These are phyloP conservation scores for Drosophila greeni DNA, from an alignment of 2,888 invertebrate genomes.

Conservation along the genomic window DNA sequence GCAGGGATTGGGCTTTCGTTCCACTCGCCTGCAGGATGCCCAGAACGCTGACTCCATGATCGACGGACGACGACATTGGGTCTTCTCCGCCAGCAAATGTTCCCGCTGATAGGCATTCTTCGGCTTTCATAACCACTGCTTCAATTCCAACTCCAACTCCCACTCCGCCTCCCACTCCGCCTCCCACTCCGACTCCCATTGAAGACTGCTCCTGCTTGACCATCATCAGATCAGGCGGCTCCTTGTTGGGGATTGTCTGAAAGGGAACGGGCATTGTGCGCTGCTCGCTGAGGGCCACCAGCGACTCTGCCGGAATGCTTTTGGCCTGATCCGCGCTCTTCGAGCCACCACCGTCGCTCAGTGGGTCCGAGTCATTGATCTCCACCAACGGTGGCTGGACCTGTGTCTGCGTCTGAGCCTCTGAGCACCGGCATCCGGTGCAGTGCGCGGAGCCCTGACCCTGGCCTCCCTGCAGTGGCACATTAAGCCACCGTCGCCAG, in stretches of 20 bases:
- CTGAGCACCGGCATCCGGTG: slow-evolving; percentile 51
- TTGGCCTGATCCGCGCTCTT: slow-evolving; percentile 4
- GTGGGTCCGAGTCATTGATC: background rate
- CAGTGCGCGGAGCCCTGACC: slow-evolving; percentile 42
- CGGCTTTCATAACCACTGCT: slow-evolving; percentile 3
- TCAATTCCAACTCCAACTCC: background rate
- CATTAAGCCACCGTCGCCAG: slow-evolving; percentile 70
- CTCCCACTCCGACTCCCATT: background rate
- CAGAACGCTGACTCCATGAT: slow-evolving; percentile 52
- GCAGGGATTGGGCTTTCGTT: slow-evolving; percentile 52
- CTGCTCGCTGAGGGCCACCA: slow-evolving; percentile 51
- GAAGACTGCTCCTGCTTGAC: slow-evolving; percentile 27
- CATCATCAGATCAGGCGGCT: slow-evolving; percentile 26
- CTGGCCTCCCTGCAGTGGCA: slow-evolving; percentile 55
- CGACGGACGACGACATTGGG: slow-evolving; percentile 18
- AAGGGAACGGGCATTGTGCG: slow-evolving; percentile 30
- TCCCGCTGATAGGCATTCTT: background rate
- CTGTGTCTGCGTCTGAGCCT: slow-evolving; percentile 1
- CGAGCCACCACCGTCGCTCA: background rate
- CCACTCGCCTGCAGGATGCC: slow-evolving; percentile 63
- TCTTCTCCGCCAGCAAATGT: slow-evolving; percentile 25
- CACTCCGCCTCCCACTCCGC: slow-evolving; percentile 1
- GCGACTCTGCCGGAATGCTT: slow-evolving; percentile 49
- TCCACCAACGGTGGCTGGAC: slow-evolving; percentile 14
- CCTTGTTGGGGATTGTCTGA: slow-evolving; percentile 26